Conservation (phyloP, 2,888 invertebrate genomes). For the Acanthosepion pharaonis region DNA sequence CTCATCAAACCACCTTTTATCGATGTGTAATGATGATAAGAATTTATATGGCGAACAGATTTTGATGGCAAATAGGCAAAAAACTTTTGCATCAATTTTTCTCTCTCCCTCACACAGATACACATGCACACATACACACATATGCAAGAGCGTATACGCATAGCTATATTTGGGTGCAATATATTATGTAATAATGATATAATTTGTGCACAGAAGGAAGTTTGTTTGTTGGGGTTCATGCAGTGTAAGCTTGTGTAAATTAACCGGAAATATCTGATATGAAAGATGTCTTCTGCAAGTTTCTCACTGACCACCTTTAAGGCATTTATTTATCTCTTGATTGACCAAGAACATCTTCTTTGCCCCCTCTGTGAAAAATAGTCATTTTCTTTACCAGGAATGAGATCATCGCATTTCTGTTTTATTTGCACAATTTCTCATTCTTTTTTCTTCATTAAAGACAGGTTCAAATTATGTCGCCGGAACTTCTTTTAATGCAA, state of each 20-base stretch:
- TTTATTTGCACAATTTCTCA: not conserved
- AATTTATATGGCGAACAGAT: no score
- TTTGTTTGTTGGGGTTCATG: not conserved
- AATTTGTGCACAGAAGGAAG: not conserved
- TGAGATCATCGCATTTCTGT: not conserved
- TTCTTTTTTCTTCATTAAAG: not conserved
- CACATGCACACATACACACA: no score
- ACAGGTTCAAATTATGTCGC: not conserved
- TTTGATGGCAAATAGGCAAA: no score
- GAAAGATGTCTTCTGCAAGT: not conserved
- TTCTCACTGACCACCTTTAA: not conserved
- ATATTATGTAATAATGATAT: not conserved
- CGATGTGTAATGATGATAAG: no score
- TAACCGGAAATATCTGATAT: not conserved
- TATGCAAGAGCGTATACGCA: no score
- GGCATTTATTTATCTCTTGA: not conserved
- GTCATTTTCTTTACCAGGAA: not conserved
- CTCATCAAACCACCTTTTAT: no score
- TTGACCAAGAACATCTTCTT: not conserved
- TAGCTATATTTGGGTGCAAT: not conserved
- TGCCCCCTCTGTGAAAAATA: not conserved
- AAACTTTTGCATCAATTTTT: no score
- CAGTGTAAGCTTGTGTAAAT: not conserved
- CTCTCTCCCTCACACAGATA: no score
- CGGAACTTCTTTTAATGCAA: not conserved